Conservation (phyloP, 2,113 vertebrate species). For the Polypterus senegalus region DNA sequence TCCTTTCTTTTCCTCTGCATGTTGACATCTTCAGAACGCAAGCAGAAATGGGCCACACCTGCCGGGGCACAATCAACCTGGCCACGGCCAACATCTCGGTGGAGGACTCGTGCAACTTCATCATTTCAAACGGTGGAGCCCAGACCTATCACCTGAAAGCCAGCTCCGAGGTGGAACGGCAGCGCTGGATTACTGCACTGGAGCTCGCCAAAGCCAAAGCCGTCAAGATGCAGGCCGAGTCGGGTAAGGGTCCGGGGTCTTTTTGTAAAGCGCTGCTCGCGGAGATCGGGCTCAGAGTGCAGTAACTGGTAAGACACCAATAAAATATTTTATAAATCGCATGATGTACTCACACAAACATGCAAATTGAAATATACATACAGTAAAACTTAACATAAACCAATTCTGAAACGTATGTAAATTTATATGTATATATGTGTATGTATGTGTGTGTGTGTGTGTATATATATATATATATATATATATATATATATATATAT, state of each 20-base stretch:
- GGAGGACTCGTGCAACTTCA: constrained; percentile 92
- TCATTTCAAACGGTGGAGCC: constrained; percentile 88
- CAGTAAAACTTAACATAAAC: no score
- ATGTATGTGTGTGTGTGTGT: no score
- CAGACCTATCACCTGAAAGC: constrained; percentile 96
- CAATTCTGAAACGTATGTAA: no score
- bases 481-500: no score
- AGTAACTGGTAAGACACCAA: no score
- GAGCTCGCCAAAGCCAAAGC: constrained; percentile 92
- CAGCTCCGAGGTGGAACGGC: constrained; percentile 84
- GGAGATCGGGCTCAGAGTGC: no score
- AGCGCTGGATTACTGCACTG: constrained; percentile 89
- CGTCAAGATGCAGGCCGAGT: constrained; percentile 80
- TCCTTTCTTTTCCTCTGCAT: not conserved
- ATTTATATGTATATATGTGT: no score
- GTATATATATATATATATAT: no score
- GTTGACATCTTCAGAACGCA: constrained; percentile 55
- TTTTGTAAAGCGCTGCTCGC: no score
- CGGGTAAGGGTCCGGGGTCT: constrained; percentile 49
- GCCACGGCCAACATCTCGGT: constrained; percentile 88
- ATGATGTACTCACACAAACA: no score
- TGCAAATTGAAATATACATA: no score
- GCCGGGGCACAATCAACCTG: constrained; percentile 89
- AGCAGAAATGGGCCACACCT: constrained; percentile 94
- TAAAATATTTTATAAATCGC: no score